Conservation (phyloP, 2,888 invertebrate genomes). For the Aphidoletes aphidimyza region DNA sequence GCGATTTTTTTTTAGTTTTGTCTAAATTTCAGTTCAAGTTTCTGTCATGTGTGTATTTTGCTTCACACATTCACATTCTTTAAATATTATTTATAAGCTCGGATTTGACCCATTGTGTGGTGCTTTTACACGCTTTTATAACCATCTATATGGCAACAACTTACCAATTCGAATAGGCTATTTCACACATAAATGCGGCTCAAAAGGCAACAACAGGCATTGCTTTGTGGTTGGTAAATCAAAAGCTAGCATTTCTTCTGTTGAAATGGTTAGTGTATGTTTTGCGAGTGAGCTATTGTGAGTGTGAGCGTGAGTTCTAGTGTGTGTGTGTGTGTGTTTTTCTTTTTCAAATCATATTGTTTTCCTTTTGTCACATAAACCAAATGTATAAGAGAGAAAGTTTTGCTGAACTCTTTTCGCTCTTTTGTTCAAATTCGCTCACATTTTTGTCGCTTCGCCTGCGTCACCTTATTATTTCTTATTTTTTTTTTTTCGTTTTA, state of each 20-base stretch:
- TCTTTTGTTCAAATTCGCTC: constrained; percentile 37
- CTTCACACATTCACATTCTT: not conserved
- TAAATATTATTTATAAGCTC: not conserved
- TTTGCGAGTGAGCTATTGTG: no score
- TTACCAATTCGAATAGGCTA: not conserved
- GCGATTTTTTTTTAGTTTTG: constrained; percentile 20
- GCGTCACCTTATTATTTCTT: constrained; percentile 50
- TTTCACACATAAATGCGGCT: not conserved
- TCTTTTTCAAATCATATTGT: not conserved
- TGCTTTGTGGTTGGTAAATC: not conserved
- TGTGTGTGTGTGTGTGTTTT: not conserved
- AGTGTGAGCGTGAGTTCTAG: no score
- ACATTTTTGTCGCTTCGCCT: constrained; percentile 27
- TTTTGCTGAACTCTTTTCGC: constrained; percentile 22
- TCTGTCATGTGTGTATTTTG: not conserved
- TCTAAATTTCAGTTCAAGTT: not conserved
- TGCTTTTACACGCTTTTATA: not conserved
- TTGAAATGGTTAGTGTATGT: not conserved
- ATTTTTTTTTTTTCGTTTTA: not conserved
- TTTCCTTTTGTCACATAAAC: constrained; percentile 14
- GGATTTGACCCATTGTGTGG: not conserved
- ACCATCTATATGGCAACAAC: not conserved
- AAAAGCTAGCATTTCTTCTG: constrained; percentile 5
- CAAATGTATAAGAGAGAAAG: not conserved
- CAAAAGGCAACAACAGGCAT: not conserved